Evolutionary conservation across 64 coral and sea anemone species (phyloP), one percentile per base, ranked within the genome.

Genomic region (Montipora efflorescens): DNA sequence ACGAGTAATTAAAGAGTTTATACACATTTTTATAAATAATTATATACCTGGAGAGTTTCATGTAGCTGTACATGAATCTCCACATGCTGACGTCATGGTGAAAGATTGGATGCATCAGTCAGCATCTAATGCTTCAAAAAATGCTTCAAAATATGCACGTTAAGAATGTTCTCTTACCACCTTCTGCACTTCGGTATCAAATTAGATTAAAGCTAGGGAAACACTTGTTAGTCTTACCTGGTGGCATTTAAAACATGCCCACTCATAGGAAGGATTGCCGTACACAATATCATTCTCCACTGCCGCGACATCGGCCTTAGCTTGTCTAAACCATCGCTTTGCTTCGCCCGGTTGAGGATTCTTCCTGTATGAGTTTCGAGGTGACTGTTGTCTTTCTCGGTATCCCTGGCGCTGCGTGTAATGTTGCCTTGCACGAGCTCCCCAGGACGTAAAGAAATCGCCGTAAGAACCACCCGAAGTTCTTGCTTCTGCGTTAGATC

Each of bases 181-280:
- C 11, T 57, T 57, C 64, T 1, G 8, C 4, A 14, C 1, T 4
- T 68, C 15, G 2, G 11, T 19, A 22, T 21, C 18, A 71, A 71
- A 71, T 21, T 71, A 71, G 14, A 71, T 5, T 4, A 71, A 71
- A 71, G 19, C 20, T 4, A 20, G 5, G 5, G 18, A 68, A 15
- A 18, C 64, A 68, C 14, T 68, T 12, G 22, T 73, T 7, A 11
- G 53, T 11, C 53, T 88, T 49, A 96, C 95, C 95, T 96, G 95
- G 72, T 96, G 95, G 51, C 87, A 96, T 20, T 96, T 96, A 45
- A 96, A 96, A 75, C 95, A 96, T 5, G 59, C 81, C 95, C 95
- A 96, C 84, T 96, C 95, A 43, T 96, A 74, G 7, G 62, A 93
- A 7, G 76, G 11, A 28, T 46, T 61, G 25, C 8, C 7, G 69